Percentiles rank a stretch among this genome's conserved stretches.
phyloP scores from a whole-genome alignment of 2,888 invertebrate genomes.

The Drosophila acutilabella region DNA sequence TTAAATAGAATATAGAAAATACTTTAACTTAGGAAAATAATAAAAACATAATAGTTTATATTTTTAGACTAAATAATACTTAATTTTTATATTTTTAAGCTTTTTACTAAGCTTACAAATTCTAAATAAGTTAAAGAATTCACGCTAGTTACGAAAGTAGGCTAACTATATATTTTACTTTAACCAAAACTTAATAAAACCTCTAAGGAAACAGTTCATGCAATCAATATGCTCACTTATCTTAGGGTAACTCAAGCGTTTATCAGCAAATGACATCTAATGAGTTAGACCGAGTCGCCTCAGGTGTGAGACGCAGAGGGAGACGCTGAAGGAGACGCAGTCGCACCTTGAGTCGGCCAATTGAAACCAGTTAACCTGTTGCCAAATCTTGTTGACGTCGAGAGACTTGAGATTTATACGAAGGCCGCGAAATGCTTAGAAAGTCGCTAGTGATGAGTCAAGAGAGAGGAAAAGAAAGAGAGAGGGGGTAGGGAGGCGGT shows the following conservation, averaged over 20 bases:
- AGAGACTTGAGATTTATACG: conserved; percentile 32
- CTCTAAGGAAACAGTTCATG: background rate
- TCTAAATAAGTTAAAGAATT: too few relatives aligned
- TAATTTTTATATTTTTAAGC: too few relatives aligned
- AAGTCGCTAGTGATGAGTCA: conserved; percentile 65
- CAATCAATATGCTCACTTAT: background rate
- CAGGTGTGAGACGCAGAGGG: conserved; percentile 53
- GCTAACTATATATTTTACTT: too few relatives aligned
- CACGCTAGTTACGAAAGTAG: too few relatives aligned
- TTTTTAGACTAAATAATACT: too few relatives aligned
- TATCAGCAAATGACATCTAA: conserved; percentile 80
- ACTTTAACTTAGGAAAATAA: too few relatives aligned
- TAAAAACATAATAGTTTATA: too few relatives aligned
- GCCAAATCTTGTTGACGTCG: conserved; percentile 63
- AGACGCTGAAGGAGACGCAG: conserved; percentile 12
- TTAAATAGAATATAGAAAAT: too few relatives aligned
- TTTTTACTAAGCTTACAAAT: too few relatives aligned
- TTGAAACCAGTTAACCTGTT: conserved; percentile 76
- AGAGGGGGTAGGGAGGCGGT: background rate
- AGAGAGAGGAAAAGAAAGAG: conserved; percentile 9
- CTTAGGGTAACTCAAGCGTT: conserved; percentile 52
- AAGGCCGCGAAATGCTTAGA: conserved; percentile 56
- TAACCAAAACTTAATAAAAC: too few relatives aligned
- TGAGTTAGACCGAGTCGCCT: conserved; percentile 70
- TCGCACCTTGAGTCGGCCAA: conserved; percentile 62